Percentiles rank a stretch among this genome's conserved stretches.
These are phyloP conservation scores for Notiomystis cincta DNA, from an alignment of 2,113 vertebrate genomes.

Conservation along the genomic window DNA sequence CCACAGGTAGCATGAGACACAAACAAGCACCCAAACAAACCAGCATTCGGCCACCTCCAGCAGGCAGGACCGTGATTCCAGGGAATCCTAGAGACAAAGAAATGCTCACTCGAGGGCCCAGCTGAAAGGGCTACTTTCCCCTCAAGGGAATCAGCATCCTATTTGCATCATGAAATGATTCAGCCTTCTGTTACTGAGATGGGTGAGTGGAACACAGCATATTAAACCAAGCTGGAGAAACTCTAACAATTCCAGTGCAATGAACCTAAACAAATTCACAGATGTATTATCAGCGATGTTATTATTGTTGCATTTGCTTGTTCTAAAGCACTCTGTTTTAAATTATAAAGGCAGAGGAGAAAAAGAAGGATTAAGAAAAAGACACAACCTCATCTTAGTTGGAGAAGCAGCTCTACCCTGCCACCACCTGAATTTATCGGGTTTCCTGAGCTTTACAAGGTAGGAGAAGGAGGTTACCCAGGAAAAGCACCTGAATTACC, in stretches of 20 bases:
- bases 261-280: not conserved
- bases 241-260: not conserved
- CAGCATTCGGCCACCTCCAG: not conserved
- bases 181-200: not conserved
- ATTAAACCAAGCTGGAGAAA: not conserved
- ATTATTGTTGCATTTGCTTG: rapidly evolving
- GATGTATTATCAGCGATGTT: not conserved
- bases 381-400: not conserved
- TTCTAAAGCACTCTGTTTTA: not conserved
- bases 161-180: not conserved
- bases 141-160: not conserved
- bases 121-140: not conserved
- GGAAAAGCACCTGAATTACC: not conserved
- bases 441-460: not conserved
- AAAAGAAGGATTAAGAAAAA: not conserved
- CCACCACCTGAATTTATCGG: not conserved
- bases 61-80: not conserved
- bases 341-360: not conserved
- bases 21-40: not conserved
- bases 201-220: not conserved
- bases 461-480: not conserved
- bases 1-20: not conserved
- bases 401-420: not conserved
- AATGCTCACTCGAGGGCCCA: not conserved
- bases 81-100: not conserved